These are phyloP conservation scores for Lerista edwardsae DNA, from an alignment of 2,797 vertebrate species.

Conservation along the genomic window DNA sequence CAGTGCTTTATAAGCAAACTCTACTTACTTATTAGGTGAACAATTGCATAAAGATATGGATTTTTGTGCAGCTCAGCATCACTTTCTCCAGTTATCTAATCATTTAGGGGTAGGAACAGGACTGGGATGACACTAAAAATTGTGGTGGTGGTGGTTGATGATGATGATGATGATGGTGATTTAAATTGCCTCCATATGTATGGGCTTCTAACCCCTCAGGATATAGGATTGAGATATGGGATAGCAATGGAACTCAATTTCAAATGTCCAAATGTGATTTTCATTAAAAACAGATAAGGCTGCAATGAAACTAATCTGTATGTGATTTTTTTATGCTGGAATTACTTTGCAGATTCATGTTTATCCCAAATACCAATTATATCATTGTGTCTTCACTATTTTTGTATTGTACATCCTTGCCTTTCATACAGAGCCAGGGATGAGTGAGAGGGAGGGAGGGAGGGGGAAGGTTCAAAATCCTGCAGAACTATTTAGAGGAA, in stretches of 20 bases:
- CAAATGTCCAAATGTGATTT: slow-evolving; percentile 1
- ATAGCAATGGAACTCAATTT: neutral
- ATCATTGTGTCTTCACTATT: slow-evolving; percentile 49
- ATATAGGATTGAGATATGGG: slow-evolving; percentile 17
- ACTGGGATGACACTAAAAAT: neutral
- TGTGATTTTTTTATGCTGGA: slow-evolving; percentile 50
- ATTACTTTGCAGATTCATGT: slow-evolving; percentile 52
- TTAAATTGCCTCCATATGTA: slow-evolving; percentile 9
- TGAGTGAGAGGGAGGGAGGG: neutral
- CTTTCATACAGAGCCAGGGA: slow-evolving; percentile 54
- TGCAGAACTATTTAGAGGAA: slow-evolving; percentile 56
- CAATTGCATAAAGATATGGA: neutral
- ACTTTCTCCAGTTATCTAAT: neutral
- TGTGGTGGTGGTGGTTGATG: neutral
- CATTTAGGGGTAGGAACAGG: slow-evolving; percentile 18
- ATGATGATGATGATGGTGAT: slow-evolving; percentile 18
- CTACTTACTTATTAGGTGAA: neutral
- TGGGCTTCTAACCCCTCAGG: slow-evolving; percentile 9
- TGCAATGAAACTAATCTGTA: slow-evolving; percentile 33
- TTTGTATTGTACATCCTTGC: slow-evolving; percentile 30
- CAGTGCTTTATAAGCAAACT: neutral
- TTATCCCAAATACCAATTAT: slow-evolving; percentile 62
- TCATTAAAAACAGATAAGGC: slow-evolving; percentile 14
- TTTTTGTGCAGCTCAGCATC: neutral
- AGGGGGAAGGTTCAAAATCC: slow-evolving; percentile 1